Conservation (phyloP, 1,140 invertebrate genomes). For the Luehdorfia chinensis region DNA sequence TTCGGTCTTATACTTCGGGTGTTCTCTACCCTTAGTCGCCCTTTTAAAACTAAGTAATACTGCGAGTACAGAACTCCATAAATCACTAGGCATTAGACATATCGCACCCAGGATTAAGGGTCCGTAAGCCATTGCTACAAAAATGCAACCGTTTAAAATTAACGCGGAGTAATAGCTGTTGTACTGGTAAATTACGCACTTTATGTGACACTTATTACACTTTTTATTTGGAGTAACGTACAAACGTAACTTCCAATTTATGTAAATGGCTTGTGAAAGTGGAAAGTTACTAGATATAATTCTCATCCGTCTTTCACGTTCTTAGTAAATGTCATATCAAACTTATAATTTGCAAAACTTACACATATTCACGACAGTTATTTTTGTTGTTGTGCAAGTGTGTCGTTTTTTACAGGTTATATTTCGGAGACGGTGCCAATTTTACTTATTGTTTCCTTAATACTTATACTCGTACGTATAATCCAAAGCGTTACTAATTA, state of each 20-base stretch:
- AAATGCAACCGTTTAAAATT: conserved; percentile 6
- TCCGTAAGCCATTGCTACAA: conserved; percentile 20
- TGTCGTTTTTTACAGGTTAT: too few relatives aligned
- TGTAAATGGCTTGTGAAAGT: conserved; percentile 11
- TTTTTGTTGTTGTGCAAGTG: too few relatives aligned
- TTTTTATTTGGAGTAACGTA: conserved; percentile 12
- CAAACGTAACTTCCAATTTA: conserved; percentile 14
- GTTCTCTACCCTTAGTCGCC: conserved; percentile 36
- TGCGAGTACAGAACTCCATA: conserved; percentile 45
- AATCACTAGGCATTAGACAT: conserved; percentile 60
- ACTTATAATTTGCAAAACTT: too few relatives aligned
- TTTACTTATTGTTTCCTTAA: too few relatives aligned
- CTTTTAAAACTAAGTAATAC: conserved; percentile 52
- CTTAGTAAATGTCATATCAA: too few relatives aligned
- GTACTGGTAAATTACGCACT: conserved; percentile 8
- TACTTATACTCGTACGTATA: too few relatives aligned
- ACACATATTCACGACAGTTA: too few relatives aligned
- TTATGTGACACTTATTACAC: conserved; percentile 16
- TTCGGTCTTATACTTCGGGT: conserved; percentile 25
- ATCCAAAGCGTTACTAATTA: too few relatives aligned
- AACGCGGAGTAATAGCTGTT: not conserved
- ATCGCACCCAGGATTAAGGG: conserved; percentile 37
- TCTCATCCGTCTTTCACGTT: not conserved
- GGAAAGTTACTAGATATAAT: conserved; percentile 5
- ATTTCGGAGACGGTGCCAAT: too few relatives aligned